Percentiles rank a stretch among this genome's conserved stretches.
These are phyloP conservation scores for Chionis minor DNA, from an alignment of 2,113 vertebrate genomes.

Conservation along the genomic window DNA sequence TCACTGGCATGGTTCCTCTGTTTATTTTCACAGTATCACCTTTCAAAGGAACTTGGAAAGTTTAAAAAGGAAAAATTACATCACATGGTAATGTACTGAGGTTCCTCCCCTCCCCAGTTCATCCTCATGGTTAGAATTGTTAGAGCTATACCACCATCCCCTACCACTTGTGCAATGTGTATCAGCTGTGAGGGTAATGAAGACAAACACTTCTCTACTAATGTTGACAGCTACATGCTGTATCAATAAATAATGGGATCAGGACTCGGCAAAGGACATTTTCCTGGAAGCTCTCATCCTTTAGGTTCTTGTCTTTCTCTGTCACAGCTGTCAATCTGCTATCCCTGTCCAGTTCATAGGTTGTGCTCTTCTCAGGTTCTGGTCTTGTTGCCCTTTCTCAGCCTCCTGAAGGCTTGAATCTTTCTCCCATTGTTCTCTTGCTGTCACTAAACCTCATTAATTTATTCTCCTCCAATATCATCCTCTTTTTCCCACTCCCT, in stretches of 20 bases:
- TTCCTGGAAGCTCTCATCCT: background rate
- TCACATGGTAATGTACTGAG: background rate
- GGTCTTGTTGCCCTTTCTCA: background rate
- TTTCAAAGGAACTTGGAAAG: background rate
- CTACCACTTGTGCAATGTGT: background rate
- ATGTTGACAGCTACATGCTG: background rate
- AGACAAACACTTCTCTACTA: background rate
- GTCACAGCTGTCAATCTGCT: background rate
- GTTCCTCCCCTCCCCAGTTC: background rate
- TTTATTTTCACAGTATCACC: background rate
- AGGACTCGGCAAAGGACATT: background rate
- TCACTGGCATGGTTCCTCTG: background rate
- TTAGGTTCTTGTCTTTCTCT: background rate
- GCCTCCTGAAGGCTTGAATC: background rate
- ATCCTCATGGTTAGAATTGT: accelerated
- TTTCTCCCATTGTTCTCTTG: background rate
- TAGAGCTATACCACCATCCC: background rate
- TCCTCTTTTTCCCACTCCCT: background rate
- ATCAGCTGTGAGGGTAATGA: background rate
- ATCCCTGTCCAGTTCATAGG: background rate
- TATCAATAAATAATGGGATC: background rate
- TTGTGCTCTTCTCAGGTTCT: background rate
- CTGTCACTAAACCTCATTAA: background rate
- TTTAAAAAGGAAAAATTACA: background rate
- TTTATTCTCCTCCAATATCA: background rate